A percentile compares a stretch with the other conserved stretches of the same genome.
These are phyloP conservation scores for Porites evermanni DNA, from an alignment of 92 coral and sea anemone species.

Conservation along the genomic window DNA sequence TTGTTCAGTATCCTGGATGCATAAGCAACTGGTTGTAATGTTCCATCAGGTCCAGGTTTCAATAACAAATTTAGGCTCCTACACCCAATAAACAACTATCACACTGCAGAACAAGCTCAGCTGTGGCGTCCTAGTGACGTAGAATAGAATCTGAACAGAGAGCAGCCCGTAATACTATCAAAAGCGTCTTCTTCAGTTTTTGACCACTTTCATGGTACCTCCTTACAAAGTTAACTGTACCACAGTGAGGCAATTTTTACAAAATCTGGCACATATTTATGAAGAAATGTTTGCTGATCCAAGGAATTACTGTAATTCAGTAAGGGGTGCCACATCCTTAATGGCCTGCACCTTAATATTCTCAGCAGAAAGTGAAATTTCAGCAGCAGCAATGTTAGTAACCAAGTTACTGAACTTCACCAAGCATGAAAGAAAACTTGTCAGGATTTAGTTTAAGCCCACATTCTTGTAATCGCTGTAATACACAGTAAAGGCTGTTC, in stretches of 20 bases:
- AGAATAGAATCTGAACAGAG: no score
- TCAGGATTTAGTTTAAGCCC: not conserved
- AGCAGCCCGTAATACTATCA: no score
- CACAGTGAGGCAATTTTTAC: slow-evolving; percentile 51
- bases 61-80: not conserved
- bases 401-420: slow-evolving; percentile 33
- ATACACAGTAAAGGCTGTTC: not conserved
- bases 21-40: no score
- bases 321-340: not conserved
- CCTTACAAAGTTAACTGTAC: slow-evolving; percentile 39
- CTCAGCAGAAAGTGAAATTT: slow-evolving; percentile 4
- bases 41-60: no score
- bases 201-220: slow-evolving; percentile 45
- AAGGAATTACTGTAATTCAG: not conserved
- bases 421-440: slow-evolving; percentile 10
- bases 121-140: no score
- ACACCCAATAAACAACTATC: no score
- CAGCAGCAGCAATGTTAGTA: slow-evolving; percentile 42
- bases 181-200: slow-evolving; percentile 43
- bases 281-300: not conserved
- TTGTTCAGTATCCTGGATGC: no score
- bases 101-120: no score
- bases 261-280: slow-evolving; percentile 55
- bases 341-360: not conserved
- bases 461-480: not conserved